Percentiles rank a stretch among this genome's conserved stretches.
phyloP scores from a whole-genome alignment of 2,797 vertebrate species.

The Clarias platycephalus region DNA sequence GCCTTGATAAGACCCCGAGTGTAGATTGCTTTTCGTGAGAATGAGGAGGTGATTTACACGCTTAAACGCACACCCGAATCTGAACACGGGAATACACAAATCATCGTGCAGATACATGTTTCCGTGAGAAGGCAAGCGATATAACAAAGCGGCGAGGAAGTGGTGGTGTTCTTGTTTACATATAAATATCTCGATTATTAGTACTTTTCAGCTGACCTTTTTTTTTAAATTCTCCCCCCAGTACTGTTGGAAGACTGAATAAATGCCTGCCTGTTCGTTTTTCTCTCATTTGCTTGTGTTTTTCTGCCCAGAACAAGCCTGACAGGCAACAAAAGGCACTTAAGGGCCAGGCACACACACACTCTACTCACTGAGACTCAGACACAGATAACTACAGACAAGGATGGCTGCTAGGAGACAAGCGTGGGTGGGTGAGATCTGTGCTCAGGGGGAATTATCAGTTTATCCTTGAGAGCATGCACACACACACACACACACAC shows the following conservation, averaged over 20 bases:
- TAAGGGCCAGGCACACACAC: conserved; percentile 41
- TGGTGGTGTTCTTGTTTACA: background rate
- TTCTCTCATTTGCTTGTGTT: conserved; percentile 28
- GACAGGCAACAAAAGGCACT: conserved; percentile 49
- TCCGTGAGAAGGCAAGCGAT: background rate
- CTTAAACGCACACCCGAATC: background rate
- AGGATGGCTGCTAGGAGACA: conserved; percentile 52
- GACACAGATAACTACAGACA: conserved; percentile 51
- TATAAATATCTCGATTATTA: background rate
- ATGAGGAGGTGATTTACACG: background rate
- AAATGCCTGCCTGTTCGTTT: conserved; percentile 32
- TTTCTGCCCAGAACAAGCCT: conserved; percentile 37
- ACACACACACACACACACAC: conserved; percentile 7
- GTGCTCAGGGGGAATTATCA: conserved; percentile 48
- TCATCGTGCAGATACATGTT: background rate
- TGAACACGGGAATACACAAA: background rate
- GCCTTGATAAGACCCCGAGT: conserved; percentile 24
- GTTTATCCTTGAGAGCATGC: conserved; percentile 42
- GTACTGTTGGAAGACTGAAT: conserved; percentile 4
- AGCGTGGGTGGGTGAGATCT: conserved; percentile 50
- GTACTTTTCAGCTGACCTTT: conserved; percentile 18
- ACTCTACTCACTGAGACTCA: conserved; percentile 46
- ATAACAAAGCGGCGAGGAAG: background rate
- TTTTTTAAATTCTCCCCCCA: background rate
- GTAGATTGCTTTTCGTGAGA: background rate